A percentile compares a stretch with the other conserved stretches of the same genome.
phyloP scores from a whole-genome alignment of 2,888 invertebrate species.

The Polydrusus pterygomalis region DNA sequence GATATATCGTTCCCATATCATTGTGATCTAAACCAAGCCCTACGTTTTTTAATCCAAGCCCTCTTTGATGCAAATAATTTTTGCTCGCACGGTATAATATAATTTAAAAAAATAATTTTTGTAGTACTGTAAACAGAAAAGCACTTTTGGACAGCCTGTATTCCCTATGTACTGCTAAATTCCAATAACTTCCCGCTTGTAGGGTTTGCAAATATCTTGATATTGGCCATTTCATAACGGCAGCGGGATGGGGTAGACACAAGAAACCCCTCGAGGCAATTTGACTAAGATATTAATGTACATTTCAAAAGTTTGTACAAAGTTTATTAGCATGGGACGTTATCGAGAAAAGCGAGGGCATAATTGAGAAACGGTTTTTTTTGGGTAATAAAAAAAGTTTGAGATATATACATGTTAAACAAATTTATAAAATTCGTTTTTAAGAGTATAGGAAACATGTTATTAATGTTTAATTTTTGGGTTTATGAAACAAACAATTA shows the following conservation, averaged over 20 bases:
- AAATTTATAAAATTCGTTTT: no score
- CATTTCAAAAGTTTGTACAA: slow-evolving; percentile 44
- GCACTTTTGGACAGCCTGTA: not conserved
- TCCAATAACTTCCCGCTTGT: slow-evolving; percentile 35
- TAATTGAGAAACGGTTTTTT: slow-evolving; percentile 1
- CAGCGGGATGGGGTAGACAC: slow-evolving; percentile 10
- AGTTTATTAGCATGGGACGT: slow-evolving; percentile 42
- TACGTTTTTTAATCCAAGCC: no score
- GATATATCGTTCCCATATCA: no score
- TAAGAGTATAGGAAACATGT: no score
- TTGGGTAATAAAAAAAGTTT: not conserved
- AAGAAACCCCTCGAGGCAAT: slow-evolving; percentile 35
- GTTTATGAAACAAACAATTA: no score
- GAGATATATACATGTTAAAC: slow-evolving; percentile 8
- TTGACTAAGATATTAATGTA: slow-evolving; percentile 53
- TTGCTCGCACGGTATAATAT: no score
- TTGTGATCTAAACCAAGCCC: no score
- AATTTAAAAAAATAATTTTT: no score
- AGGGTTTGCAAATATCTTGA: slow-evolving; percentile 34
- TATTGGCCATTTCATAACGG: slow-evolving; percentile 33
- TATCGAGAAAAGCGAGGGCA: slow-evolving; percentile 5
- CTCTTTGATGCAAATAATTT: no score
- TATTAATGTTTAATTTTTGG: no score
- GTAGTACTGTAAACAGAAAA: not conserved
- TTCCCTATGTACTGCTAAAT: slow-evolving; percentile 1